Evolutionary conservation across 2,888 invertebrate species (phyloP).

Genomic region (Athalia circularis): DNA sequence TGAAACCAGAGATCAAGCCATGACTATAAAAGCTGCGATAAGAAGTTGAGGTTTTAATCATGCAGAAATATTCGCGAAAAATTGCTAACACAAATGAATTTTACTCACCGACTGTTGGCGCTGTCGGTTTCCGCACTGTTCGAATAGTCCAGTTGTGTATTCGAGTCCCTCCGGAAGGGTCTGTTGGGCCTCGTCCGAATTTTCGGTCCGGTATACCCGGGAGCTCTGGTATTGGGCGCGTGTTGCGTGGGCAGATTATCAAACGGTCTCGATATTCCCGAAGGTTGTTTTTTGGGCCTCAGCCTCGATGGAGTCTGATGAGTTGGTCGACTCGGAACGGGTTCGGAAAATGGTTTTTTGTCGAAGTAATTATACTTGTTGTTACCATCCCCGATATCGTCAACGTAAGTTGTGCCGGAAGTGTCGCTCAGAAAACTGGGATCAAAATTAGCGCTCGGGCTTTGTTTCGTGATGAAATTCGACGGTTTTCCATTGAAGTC

Average conservation of each 20-base stretch:
- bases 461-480: conserved; percentile 47
- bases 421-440: conserved; percentile 48
- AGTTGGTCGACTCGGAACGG: conserved; percentile 60
- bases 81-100: too few relatives aligned
- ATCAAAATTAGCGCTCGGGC: conserved; percentile 54
- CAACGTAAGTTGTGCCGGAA: conserved; percentile 22
- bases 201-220: conserved; percentile 70
- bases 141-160: conserved; percentile 53
- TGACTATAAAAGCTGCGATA: neutral
- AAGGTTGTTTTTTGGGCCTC: conserved; percentile 67
- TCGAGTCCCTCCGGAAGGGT: conserved; percentile 69
- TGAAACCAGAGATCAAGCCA: neutral
- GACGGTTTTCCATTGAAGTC: conserved; percentile 51
- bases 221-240: conserved; percentile 71
- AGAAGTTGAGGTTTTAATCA: conserved; percentile 10
- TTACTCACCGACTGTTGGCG: conserved; percentile 57
- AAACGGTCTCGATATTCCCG: conserved; percentile 61
- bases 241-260: conserved; percentile 71
- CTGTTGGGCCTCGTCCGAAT: conserved; percentile 59
- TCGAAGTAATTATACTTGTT: conserved; percentile 53
- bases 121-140: conserved; percentile 52
- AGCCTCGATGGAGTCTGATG: conserved; percentile 55
- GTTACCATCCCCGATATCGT: conserved; percentile 33
- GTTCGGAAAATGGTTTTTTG: conserved; percentile 58
- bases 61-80: too few relatives aligned